A percentile compares a stretch with the other conserved stretches of the same genome.
These are phyloP conservation scores for Cynodonichthys magdalenae DNA, from an alignment of 2,797 vertebrate species.

Conservation along the genomic window DNA sequence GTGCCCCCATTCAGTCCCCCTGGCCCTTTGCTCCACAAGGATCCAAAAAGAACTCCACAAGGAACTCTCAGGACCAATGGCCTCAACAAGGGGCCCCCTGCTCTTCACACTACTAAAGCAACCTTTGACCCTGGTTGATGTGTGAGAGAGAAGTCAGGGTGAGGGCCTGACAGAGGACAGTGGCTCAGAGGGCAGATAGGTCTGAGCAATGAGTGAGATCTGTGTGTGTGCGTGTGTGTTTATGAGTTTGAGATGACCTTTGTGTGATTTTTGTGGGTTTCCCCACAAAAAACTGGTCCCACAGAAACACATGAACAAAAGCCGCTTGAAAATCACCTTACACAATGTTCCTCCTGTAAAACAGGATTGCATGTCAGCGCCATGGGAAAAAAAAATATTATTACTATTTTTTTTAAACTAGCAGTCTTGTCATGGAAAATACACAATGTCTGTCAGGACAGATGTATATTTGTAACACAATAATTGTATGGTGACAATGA, in stretches of 20 bases:
- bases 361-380: background rate
- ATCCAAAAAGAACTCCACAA: constrained; percentile 54
- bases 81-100: constrained; percentile 39
- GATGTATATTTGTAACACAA: too few species aligned
- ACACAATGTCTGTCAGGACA: background rate
- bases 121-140: constrained; percentile 71
- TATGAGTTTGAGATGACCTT: constrained; percentile 22
- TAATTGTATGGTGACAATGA: too few species aligned
- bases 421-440: background rate
- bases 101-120: constrained; percentile 67
- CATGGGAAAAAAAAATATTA: background rate
- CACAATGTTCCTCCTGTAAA: background rate
- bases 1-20: constrained; percentile 64
- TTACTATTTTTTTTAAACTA: too few species aligned
- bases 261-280: constrained; percentile 1
- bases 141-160: constrained; percentile 71
- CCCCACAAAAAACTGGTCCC: background rate
- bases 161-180: constrained; percentile 66
- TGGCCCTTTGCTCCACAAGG: constrained; percentile 58
- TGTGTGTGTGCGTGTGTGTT: constrained; percentile 38
- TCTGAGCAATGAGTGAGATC: constrained; percentile 64
- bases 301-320: background rate
- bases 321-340: background rate
- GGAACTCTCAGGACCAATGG: constrained; percentile 34
- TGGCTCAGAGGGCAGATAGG: constrained; percentile 50